Conservation (phyloP, 1,140 invertebrate species). For the Oryzaephilus surinamensis region DNA sequence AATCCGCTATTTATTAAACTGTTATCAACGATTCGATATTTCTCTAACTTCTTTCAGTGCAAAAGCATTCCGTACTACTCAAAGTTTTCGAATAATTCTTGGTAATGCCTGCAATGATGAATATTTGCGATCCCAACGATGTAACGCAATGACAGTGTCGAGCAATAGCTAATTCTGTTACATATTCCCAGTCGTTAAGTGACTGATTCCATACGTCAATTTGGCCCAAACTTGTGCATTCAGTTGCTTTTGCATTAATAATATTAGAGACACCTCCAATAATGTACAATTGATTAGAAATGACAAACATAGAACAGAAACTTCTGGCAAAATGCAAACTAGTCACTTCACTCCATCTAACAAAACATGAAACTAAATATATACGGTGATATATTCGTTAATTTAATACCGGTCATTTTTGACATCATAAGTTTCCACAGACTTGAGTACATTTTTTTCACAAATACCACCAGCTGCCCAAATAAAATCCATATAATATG, state of each 20-base stretch:
- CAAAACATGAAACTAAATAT: no score
- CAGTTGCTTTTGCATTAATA: no score
- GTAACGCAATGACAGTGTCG: conserved; percentile 49
- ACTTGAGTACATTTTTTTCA: conserved; percentile 40
- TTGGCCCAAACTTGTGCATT: conserved; percentile 42
- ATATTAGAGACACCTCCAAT: conserved; percentile 51
- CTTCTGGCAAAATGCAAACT: conserved; percentile 38
- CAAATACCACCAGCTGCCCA: conserved; percentile 57
- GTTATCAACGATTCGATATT: no score
- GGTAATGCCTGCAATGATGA: conserved; percentile 50
- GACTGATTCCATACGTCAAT: conserved; percentile 48
- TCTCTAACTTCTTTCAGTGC: conserved; percentile 38
- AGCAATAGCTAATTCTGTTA: conserved; percentile 45
- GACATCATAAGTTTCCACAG: conserved; percentile 48
- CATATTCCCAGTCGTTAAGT: conserved; percentile 39
- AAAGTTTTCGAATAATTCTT: conserved; percentile 48
- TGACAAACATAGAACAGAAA: conserved; percentile 43
- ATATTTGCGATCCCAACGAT: conserved; percentile 46
- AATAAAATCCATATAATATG: conserved; percentile 47
- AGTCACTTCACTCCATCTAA: conserved; percentile 46
- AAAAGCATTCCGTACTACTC: conserved; percentile 49
- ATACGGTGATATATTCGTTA: no score
- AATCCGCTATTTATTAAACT: no score
- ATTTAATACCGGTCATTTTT: conserved; percentile 44
- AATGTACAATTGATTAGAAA: conserved; percentile 46